A percentile compares a stretch with the other conserved stretches of the same genome.
Evolutionary conservation across 1,140 invertebrate genomes (phyloP).

Genomic region (Phymastichus coffea): DNA sequence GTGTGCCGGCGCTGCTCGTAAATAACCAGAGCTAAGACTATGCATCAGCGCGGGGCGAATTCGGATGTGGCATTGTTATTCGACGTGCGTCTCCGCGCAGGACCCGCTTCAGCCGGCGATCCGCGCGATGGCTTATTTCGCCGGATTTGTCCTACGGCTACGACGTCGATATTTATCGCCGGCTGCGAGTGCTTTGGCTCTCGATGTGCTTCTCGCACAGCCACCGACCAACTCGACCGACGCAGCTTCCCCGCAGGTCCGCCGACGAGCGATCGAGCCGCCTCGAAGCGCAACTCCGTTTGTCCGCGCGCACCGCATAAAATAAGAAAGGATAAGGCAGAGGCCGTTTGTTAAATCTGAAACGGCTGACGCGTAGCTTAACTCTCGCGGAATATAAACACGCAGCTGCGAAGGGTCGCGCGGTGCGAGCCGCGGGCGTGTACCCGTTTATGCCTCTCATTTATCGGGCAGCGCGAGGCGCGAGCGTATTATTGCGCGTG

Average conservation of each 20-base stretch:
- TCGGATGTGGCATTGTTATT: conserved; percentile 29
- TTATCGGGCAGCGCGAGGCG: too few species aligned
- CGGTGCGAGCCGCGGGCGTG: conserved; percentile 39
- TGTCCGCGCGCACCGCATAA: neutral
- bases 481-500: conserved; percentile 55
- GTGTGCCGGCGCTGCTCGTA: conserved; percentile 10
- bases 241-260: too few species aligned
- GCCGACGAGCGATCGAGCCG: too few species aligned
- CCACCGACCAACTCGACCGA: too few species aligned
- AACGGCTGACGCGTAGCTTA: conserved; percentile 56
- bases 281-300: too few species aligned
- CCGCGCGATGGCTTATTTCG: conserved; percentile 18
- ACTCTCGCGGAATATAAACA: conserved; percentile 55
- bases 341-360: conserved; percentile 55
- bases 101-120: conserved; percentile 2
- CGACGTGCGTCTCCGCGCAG: conserved; percentile 23
- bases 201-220: too few species aligned
- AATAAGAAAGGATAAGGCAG: neutral
- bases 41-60: conserved; percentile 25
- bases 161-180: too few species aligned
- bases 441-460: conserved; percentile 55
- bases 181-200: too few species aligned
- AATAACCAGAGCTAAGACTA: conserved; percentile 20
- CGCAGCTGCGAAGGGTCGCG: conserved; percentile 44
- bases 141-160: conserved; percentile 21